Base-by-base conservation (phyloP, 2,797 vertebrate species). In the Apogon hyalosoma region DNA sequence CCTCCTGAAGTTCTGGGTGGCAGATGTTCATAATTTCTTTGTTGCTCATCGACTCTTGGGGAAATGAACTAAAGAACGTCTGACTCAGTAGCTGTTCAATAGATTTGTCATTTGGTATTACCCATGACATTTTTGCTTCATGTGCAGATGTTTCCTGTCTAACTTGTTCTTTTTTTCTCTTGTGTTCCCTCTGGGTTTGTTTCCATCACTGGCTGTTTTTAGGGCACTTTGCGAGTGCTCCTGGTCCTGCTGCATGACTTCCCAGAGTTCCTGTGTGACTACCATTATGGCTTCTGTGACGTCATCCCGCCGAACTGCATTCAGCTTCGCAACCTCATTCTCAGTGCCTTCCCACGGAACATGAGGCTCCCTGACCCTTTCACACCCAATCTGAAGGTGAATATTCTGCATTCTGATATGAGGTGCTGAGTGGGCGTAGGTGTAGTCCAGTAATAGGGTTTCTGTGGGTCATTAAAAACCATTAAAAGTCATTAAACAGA, bases 341-440 rank as follows among this genome's bases (percentile, higher is more conserved):
- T 99, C 93, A 99, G 98, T 98, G 98, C 98, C 96, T 99, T 99
- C 63, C 98, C 98, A 87, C 96, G 98, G 85, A 99, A 99, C 89
- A 99, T 99, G 98, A 96, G 98, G 93, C 97, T 99, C 87, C 98
- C 98, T 53, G 98, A 99, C 88, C 98, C 98, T 15, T 99, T 99
- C 85, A 99, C 98, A 47, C 98, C 98, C 68, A 99, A 99, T 75
- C 93, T 99, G 48, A 99, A 99, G 97, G 98, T 99, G 94, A 24
- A 15, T 2, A 6, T 11, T 9, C 19, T 46, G 24, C 21, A 55
- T 47, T 10, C 12, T 15, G 2, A 49, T 2, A 55, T 28, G 2
- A n/a, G 3, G 3, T 8, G 4, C 16, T 41, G 13, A 38, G 16
- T 9, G 24, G 6, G 24, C 24, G 24, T 28, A 2, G 24, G 24